Base-by-base conservation (phyloP, 2,888 invertebrate genomes). In the Sphaeridia pumilis region DNA sequence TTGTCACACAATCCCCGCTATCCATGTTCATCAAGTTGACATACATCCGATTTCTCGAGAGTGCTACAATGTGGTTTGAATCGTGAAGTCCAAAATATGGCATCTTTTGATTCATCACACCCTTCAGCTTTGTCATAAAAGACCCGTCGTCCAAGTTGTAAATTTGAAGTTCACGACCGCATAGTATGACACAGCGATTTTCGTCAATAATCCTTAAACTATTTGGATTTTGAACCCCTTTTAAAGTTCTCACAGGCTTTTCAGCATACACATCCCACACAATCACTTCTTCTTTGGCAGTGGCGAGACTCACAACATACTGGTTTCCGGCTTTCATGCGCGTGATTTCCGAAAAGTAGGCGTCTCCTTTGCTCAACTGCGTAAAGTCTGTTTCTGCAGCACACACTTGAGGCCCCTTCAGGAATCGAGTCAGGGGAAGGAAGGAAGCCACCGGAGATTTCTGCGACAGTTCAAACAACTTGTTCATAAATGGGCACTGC, bases 21-120 rank as follows among this genome's bases (percentile, higher is more conserved):
- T 82, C 81, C 54, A 87, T 76, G 69, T 87, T 85, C 81, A 87
- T 84, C 62, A 88, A 77, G 73, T 88, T 87, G 61, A 88, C 86
- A 67, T 87, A 87, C 87, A 88, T 87, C 66, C 87, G 73, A 73
- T 89, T 89, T 54, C 89, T 75, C 5, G 88, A 83, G 34, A 90
- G 74, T 3, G 87, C 83, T 28, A 89, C 88, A 57, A 84, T 73
- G 69, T 88, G 87, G 47, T 79, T 78, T 47, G 78, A 72, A 72
- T 87, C 85, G 69, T 88, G 86, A 10, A 87, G 76, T 0, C 87
- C 88, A 71, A 83, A 90, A 70, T 80, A 88, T 53, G 89, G 87
- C 87, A 88, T 87, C 71, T 87, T 87, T 70, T 89, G 87, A 74
- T 89, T 89, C 86, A 89, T 88, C 26, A 89, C 85, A 31, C 86